A percentile compares a stretch with the other conserved stretches of the same genome.
Evolutionary conservation across 2,888 invertebrate genomes (phyloP).

Genomic region (Oligia fasciuncula): DNA sequence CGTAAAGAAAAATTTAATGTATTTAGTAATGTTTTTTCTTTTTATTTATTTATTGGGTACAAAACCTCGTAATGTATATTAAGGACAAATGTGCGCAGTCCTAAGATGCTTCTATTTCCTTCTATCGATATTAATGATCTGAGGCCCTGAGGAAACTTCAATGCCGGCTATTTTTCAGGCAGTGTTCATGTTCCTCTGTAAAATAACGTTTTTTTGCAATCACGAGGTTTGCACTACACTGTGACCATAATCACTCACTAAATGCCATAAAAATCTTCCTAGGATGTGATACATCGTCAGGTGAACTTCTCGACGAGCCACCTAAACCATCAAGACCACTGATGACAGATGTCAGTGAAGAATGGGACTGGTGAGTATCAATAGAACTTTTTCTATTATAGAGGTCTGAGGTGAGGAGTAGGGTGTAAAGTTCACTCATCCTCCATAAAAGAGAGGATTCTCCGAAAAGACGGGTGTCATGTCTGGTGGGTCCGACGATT

Average conservation of each 20-base stretch:
- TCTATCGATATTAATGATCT: not conserved
- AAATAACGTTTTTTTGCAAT: not conserved
- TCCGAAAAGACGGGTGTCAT: too few species aligned
- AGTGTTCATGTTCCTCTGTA: not conserved
- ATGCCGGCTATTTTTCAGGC: not conserved
- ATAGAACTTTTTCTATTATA: not conserved
- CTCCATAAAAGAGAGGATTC: too few species aligned
- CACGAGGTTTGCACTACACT: not conserved
- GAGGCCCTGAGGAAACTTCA: not conserved
- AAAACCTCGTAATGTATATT: not conserved
- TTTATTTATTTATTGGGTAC: too few species aligned
- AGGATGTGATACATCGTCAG: constrained; percentile 84
- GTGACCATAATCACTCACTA: not conserved
- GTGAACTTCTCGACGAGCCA: constrained; percentile 80
- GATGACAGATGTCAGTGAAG: constrained; percentile 80
- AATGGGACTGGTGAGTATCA: constrained; percentile 84
- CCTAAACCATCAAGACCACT: constrained; percentile 74
- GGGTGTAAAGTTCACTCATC: too few species aligned
- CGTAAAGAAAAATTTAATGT: not conserved
- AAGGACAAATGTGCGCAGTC: not conserved
- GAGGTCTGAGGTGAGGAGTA: too few species aligned
- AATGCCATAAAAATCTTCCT: not conserved
- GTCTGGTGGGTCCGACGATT: too few species aligned
- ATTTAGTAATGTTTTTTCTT: too few species aligned
- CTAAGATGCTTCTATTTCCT: not conserved